A percentile compares a stretch with the other conserved stretches of the same genome.
phyloP scores from a whole-genome alignment of 92 coral and sea anemone genomes.

The Actinernus sp. region DNA sequence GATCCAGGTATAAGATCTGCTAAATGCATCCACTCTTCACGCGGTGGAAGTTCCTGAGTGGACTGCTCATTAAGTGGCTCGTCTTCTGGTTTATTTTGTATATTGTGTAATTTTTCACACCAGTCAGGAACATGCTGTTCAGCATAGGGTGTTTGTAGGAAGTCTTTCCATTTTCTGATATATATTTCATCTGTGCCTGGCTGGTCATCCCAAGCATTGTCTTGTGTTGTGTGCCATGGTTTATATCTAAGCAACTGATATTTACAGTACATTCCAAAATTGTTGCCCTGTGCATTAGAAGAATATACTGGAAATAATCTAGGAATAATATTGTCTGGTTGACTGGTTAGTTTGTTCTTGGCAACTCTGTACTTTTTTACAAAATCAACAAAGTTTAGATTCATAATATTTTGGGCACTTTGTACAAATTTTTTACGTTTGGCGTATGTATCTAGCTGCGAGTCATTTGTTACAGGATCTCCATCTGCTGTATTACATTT shows the following conservation, averaged over 20 bases:
- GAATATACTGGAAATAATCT: conserved; percentile 58
- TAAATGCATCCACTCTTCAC: too few species aligned
- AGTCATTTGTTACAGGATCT: too few species aligned
- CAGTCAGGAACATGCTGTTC: conserved; percentile 35
- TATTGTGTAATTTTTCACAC: conserved; percentile 12
- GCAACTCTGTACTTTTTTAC: conserved; percentile 47
- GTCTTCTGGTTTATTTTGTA: conserved; percentile 4
- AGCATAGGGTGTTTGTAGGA: conserved; percentile 17
- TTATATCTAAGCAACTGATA: too few species aligned
- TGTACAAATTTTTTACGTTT: conserved; percentile 19
- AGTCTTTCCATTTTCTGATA: conserved; percentile 19
- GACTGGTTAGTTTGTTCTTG: conserved; percentile 25
- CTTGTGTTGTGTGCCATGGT: conserved; percentile 46
- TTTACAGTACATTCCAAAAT: conserved; percentile 49
- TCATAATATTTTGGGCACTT: conserved; percentile 13
- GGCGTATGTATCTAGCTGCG: conserved; percentile 52
- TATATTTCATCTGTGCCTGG: conserved; percentile 20
- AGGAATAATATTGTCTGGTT: conserved; percentile 45
- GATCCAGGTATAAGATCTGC: too few species aligned
- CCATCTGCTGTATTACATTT: too few species aligned
- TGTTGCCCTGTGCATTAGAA: conserved; percentile 35
- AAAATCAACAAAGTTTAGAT: conserved; percentile 47
- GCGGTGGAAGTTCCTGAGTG: conserved; percentile 11
- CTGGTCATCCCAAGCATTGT: conserved; percentile 44
- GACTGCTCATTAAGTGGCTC: background rate